Conservation (phyloP, 2,113 vertebrate genomes). For the Aptenodytes forsteri region DNA sequence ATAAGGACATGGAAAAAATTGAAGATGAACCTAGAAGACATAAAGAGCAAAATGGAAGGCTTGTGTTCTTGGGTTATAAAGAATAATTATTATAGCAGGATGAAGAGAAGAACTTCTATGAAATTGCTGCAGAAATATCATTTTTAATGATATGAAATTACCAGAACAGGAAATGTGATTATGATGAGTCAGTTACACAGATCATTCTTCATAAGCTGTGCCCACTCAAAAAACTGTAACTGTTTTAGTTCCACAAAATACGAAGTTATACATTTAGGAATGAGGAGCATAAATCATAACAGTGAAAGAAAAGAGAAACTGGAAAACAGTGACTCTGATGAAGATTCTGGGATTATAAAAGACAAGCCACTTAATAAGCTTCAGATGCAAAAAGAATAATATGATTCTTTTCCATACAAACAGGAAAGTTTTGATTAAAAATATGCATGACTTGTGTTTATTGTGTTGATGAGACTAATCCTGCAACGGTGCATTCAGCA, state of each 20-base stretch:
- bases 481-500: background rate
- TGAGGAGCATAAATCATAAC: background rate
- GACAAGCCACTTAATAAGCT: background rate
- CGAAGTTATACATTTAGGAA: background rate
- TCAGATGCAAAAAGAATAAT: background rate
- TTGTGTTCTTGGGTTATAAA: background rate
- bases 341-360: background rate
- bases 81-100: background rate
- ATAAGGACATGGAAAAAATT: background rate
- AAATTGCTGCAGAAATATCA: background rate
- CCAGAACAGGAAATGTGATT: background rate
- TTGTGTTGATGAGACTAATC: background rate
- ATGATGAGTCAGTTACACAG: background rate
- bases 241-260: background rate
- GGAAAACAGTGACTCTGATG: background rate
- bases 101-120: background rate
- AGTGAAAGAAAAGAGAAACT: background rate
- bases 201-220: background rate
- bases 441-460: background rate
- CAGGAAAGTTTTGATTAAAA: background rate
- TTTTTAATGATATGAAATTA: background rate
- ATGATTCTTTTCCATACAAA: background rate
- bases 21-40: background rate
- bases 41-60: background rate
- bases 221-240: background rate